Evolutionary conservation across 2,888 invertebrate species (phyloP).

Genomic region (Halictus ligatus): DNA sequence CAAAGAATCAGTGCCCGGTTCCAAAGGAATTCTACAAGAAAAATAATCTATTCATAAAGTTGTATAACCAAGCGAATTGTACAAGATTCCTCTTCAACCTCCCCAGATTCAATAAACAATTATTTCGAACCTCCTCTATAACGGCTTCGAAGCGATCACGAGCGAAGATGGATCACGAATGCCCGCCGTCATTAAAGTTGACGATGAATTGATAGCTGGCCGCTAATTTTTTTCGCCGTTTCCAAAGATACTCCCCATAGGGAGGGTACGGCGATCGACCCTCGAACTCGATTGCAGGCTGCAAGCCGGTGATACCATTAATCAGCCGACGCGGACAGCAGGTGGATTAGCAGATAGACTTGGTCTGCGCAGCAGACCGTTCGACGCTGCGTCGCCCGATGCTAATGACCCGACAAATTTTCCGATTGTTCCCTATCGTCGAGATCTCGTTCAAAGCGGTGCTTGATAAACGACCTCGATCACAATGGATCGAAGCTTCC

Average conservation of each 20-base stretch:
- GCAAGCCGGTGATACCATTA: constrained; percentile 52
- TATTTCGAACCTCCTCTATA: not conserved
- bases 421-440: constrained; percentile 61
- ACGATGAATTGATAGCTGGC: constrained; percentile 7
- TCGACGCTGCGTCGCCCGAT: constrained; percentile 43
- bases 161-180: not conserved
- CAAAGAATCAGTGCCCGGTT: no score
- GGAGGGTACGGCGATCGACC: constrained; percentile 22
- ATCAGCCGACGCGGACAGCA: constrained; percentile 57
- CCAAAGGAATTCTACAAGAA: no score
- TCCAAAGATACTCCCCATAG: not conserved
- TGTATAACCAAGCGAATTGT: not conserved
- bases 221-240: constrained; percentile 16
- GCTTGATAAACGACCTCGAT: constrained; percentile 65
- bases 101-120: not conserved
- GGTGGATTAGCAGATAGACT: constrained; percentile 53
- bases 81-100: not conserved
- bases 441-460: constrained; percentile 21
- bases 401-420: constrained; percentile 72
- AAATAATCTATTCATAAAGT: not conserved
- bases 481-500: constrained; percentile 49
- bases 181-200: not conserved
- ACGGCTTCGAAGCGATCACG: not conserved
- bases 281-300: constrained; percentile 5
- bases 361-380: constrained; percentile 44